Conservation (phyloP, 1,140 invertebrate species). For the Argopecten irradians region DNA sequence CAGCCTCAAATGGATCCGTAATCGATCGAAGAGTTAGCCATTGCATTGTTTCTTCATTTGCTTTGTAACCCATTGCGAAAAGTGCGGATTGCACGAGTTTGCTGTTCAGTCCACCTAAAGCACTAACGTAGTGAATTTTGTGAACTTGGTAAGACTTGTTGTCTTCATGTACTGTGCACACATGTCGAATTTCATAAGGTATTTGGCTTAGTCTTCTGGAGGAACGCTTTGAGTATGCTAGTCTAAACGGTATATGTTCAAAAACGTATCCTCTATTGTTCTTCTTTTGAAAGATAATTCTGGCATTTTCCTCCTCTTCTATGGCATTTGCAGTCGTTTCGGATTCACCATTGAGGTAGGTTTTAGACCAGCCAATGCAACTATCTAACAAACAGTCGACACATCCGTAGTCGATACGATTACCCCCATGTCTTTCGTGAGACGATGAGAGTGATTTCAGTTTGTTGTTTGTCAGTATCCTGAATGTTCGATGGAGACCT, state of each 20-base stretch:
- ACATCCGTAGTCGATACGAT: conserved; percentile 25
- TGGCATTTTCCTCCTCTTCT: background rate
- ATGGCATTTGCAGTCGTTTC: too few relatives aligned
- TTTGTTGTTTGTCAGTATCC: background rate
- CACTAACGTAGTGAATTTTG: background rate
- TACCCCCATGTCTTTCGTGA: background rate
- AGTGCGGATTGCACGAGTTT: background rate
- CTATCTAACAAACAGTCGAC: conserved; percentile 33
- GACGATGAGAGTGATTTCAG: background rate
- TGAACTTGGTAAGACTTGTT: background rate
- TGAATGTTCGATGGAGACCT: conserved; percentile 24
- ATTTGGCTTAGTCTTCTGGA: background rate
- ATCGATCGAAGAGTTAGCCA: background rate
- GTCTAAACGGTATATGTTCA: background rate
- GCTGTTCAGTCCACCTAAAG: background rate
- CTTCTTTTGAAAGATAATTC: background rate
- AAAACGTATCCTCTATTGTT: background rate
- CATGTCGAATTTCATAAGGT: background rate
- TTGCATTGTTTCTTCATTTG: background rate
- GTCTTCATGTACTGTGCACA: background rate
- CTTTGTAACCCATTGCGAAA: background rate
- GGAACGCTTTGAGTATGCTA: too few relatives aligned
- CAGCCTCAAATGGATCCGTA: background rate
- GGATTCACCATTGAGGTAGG: background rate
- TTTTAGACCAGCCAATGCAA: conserved; percentile 41